Evolutionary conservation across 2,797 vertebrate species (phyloP).

Genomic region (Hydrophis major): DNA sequence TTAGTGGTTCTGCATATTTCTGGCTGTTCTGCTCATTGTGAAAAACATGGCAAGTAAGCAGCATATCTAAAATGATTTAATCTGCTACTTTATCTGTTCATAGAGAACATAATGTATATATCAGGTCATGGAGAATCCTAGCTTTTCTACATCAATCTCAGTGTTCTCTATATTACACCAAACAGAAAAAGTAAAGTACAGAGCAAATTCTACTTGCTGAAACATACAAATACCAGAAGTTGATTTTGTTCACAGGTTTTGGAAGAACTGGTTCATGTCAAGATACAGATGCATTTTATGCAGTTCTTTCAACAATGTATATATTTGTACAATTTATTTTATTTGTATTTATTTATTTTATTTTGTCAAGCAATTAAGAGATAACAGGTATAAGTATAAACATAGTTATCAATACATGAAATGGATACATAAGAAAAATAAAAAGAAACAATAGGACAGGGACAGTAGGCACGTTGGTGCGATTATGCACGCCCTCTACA

Average conservation of each 20-base stretch:
- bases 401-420: too few species aligned
- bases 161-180: neutral
- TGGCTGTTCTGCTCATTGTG: neutral
- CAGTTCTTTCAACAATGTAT: slow-evolving; percentile 10
- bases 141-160: neutral
- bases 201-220: neutral
- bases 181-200: neutral
- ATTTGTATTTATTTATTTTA: too few species aligned
- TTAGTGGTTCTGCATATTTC: neutral
- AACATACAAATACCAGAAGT: neutral
- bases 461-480: too few species aligned
- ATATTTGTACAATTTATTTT: neutral
- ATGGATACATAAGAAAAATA: too few species aligned
- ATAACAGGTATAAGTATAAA: too few species aligned
- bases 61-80: neutral
- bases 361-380: too few species aligned
- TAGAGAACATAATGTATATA: neutral
- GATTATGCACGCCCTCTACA: too few species aligned
- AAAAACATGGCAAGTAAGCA: neutral
- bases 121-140: neutral
- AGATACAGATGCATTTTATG: neutral
- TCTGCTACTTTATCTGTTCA: neutral
- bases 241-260: neutral
- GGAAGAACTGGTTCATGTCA: slow-evolving; percentile 10
- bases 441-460: too few species aligned